Base-by-base conservation (phyloP, 23 tunicate species). In the Botrylloides violaceus region DNA sequence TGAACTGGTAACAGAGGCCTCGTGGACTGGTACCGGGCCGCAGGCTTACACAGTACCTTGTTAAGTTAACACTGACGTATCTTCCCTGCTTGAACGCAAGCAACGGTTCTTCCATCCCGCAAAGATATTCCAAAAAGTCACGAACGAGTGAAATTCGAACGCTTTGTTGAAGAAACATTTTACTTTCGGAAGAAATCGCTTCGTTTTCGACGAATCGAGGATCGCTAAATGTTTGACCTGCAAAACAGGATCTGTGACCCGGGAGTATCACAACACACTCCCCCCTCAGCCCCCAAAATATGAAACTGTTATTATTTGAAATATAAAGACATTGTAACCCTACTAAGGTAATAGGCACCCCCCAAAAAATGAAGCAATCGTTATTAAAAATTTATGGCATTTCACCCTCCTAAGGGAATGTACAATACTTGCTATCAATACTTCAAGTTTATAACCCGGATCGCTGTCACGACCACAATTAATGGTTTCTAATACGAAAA, bases 31-130 rank as follows among this genome's bases (percentile, higher is more conserved):
- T 7, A 43, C 9, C 15, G 53, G 15, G 9, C 53, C 53, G 15
- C 53, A 7, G 12, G 53, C 53, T 15, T 15, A 43, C 9, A 9
- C 9, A 4, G 32, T 37, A 68, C 74, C 74, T 68, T 7, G 23
- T n/a, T 1, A 20, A n/a, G 36, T 50, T 1, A 31, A 61, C 58
- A 36, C 32, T 9, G 21, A 29, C 64, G 22, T 56, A 88, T 80
- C 80, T 82, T 34, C 96, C 96, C 55, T 81, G 79, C 58, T 88
- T 77, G 64, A 88, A 88, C 1, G 84, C 88, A n/a, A 88, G 83
- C 56, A 82, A 47, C 1, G 96, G 96, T 29, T 81, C 66, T 64
- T 88, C 96, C 87, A 81, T 81, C 4, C 96, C 96, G 62, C 96
- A 88, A 18, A 88, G 50, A 72, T 81, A 88, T 34, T 78, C 84